A percentile compares a stretch with the other conserved stretches of the same genome.
Conservation (phyloP, 2,888 invertebrate species). For the Neuroscelio doddi region DNA sequence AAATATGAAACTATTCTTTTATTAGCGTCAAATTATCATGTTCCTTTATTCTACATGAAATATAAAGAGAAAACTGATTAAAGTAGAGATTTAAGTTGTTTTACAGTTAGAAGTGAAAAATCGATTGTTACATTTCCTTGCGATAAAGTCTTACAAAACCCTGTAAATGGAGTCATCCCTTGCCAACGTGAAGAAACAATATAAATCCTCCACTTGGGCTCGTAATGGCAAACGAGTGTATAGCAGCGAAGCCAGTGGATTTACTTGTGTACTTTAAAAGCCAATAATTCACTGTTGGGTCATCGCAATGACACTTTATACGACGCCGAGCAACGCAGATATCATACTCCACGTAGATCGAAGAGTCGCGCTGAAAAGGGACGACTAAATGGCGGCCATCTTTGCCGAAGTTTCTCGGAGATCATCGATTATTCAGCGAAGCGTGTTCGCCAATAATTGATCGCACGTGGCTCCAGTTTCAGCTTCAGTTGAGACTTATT, state of each 20-base stretch:
- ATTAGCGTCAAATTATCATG: too few species aligned
- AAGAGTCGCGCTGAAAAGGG: slow-evolving; percentile 31
- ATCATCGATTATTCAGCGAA: slow-evolving; percentile 45
- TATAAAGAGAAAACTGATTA: too few species aligned
- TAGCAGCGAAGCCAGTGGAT: slow-evolving; percentile 62
- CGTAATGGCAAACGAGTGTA: slow-evolving; percentile 54
- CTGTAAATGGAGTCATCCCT: slow-evolving; percentile 37
- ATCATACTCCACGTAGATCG: slow-evolving; percentile 43
- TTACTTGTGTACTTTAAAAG: slow-evolving; percentile 64
- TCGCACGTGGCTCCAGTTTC: too few species aligned
- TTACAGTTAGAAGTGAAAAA: slow-evolving; percentile 12
- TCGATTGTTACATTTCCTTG: slow-evolving; percentile 42
- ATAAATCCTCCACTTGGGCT: slow-evolving; percentile 61
- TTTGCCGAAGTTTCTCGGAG: slow-evolving; percentile 23
- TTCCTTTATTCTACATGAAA: too few species aligned
- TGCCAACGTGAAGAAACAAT: slow-evolving; percentile 33
- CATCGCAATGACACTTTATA: slow-evolving; percentile 65
- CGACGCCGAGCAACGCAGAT: slow-evolving; percentile 48
- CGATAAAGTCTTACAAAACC: slow-evolving; percentile 36
- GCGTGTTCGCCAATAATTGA: slow-evolving; percentile 1
- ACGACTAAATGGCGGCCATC: slow-evolving; percentile 17
- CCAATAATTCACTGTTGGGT: slow-evolving; percentile 67
- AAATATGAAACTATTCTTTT: too few species aligned
- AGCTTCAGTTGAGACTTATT: too few species aligned
- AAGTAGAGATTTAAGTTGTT: too few species aligned